Evolutionary conservation across 2,797 vertebrate species (phyloP).

Genomic region (Chelidonichthys spinosus): DNA sequence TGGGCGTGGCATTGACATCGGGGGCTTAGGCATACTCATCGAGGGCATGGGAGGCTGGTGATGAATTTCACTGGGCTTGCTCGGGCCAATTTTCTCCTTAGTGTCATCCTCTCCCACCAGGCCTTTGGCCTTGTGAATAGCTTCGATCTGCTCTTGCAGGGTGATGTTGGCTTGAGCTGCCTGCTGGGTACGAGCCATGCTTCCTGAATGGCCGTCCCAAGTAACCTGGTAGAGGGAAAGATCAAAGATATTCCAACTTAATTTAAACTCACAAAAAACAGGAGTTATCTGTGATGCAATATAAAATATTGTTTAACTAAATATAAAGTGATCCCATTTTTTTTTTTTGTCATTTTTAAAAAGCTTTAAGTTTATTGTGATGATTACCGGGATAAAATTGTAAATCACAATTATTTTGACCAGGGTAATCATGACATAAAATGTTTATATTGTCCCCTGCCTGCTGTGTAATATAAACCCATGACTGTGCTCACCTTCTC

Average conservation of each 20-base stretch:
- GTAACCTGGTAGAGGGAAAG: conserved; percentile 86
- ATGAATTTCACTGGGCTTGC: conserved; percentile 93
- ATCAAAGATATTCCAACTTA: not conserved
- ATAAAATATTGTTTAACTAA: too few species aligned
- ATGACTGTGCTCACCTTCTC: conserved; percentile 88
- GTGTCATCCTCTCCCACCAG: conserved; percentile 97
- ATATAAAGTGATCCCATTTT: too few species aligned
- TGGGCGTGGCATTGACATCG: conserved; percentile 86
- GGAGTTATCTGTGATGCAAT: too few species aligned
- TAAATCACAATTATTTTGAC: too few species aligned
- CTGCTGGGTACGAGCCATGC: conserved; percentile 99
- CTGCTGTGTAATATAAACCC: not conserved
- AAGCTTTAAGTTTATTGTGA: too few species aligned
- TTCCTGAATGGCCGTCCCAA: conserved; percentile 98
- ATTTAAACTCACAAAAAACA: not conserved
- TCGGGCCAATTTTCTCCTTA: conserved; percentile 98
- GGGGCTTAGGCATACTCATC: conserved; percentile 86
- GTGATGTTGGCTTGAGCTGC: conserved; percentile 99
- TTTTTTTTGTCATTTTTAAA: too few species aligned
- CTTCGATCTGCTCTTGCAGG: conserved; percentile 98
- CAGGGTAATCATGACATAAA: too few species aligned
- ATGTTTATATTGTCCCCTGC: too few species aligned
- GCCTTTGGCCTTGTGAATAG: conserved; percentile 99
- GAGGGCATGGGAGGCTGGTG: conserved; percentile 86
- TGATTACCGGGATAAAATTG: too few species aligned